Conservation (phyloP, 2,797 vertebrate species). For the Pangasius djambal region DNA sequence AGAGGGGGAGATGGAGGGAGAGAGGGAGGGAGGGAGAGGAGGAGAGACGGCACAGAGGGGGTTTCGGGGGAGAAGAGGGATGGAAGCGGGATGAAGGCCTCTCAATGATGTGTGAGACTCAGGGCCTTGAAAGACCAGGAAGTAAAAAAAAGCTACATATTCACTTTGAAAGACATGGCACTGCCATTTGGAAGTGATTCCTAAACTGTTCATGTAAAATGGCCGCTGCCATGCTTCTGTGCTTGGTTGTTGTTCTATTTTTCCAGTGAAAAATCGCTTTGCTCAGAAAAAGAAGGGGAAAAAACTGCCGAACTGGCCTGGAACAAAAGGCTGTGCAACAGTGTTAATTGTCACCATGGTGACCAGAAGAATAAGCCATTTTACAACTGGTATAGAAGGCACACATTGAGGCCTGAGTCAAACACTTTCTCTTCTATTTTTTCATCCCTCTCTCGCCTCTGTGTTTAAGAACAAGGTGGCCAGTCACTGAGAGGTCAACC, state of each 20-base stretch:
- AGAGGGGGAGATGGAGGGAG: slow-evolving; percentile 33
- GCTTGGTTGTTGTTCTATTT: slow-evolving; percentile 38
- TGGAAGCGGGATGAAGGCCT: slow-evolving; percentile 55
- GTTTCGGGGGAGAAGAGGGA: slow-evolving; percentile 42
- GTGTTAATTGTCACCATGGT: slow-evolving; percentile 96
- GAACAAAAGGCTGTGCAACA: slow-evolving; percentile 93
- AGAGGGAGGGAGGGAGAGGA: slow-evolving; percentile 32
- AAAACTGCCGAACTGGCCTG: slow-evolving; percentile 81
- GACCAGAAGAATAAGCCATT: slow-evolving; percentile 97
- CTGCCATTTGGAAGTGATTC: slow-evolving; percentile 60
- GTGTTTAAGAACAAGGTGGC: slow-evolving; percentile 86
- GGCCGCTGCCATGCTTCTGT: slow-evolving; percentile 49
- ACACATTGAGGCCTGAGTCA: slow-evolving; percentile 85
- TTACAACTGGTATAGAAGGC: slow-evolving; percentile 91
- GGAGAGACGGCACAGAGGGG: slow-evolving; percentile 47
- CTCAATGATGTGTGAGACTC: slow-evolving; percentile 67
- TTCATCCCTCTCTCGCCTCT: slow-evolving; percentile 75
- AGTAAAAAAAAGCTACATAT: slow-evolving; percentile 71
- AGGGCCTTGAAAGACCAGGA: slow-evolving; percentile 73
- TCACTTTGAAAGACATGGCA: slow-evolving; percentile 64
- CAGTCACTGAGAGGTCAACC: slow-evolving; percentile 85
- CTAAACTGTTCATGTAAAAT: slow-evolving; percentile 58
- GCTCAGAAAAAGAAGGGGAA: slow-evolving; percentile 42
- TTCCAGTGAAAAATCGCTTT: slow-evolving; percentile 61
- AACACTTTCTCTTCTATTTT: slow-evolving; percentile 74